Evolutionary conservation across 2,888 invertebrate species (phyloP), one percentile per base, ranked within the genome.

Genomic region (Ennomos erosarius): DNA sequence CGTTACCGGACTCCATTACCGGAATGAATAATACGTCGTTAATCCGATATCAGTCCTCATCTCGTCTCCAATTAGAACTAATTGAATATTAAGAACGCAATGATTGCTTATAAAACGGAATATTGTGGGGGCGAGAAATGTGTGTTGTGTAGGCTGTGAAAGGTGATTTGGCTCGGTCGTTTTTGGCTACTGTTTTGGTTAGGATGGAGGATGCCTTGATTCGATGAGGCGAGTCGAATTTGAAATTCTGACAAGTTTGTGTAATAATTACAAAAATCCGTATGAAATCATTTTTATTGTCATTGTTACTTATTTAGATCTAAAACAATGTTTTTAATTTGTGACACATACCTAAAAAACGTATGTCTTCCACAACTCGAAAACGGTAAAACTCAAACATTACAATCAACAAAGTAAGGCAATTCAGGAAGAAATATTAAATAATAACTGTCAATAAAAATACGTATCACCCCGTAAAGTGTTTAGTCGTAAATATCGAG

Each of bases 61-160:
- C 85, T 79, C 78, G 68, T 60, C 65, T 65, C 72, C 83, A 85
- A 88, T 89, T 87, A 88, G 68, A 79, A 69, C 78, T 88, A 88
- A 90, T 88, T 87, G 87, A 88, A 88, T 88, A 90, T 88, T 85
- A 87, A 87, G 78, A 72, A 75, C 71, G 70, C 73, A 75, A 84
- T 77, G 82, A 85, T 85, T 82, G 86, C 83, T 78, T 87, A 84
- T 88, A 89, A 88, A 89, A 87, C 74, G 74, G 65, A 62, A 72
- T 75, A 78, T 78, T 72, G 68, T 69, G 62, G 66, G 70, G 52
- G 45, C 6, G 49, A 35, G 42, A 35, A 35, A 35, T 13, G 50
- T 11, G 39, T 16, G 26, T 48, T 26, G 37, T 43, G 57, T 51
- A 59, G 59, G 71, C 74, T 78, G 74, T 75, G 67, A 69, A 72